Percentiles rank a stretch among this genome's conserved stretches.
Conservation (phyloP, 2,797 vertebrate genomes). For the Distichodus sexfasciatus region DNA sequence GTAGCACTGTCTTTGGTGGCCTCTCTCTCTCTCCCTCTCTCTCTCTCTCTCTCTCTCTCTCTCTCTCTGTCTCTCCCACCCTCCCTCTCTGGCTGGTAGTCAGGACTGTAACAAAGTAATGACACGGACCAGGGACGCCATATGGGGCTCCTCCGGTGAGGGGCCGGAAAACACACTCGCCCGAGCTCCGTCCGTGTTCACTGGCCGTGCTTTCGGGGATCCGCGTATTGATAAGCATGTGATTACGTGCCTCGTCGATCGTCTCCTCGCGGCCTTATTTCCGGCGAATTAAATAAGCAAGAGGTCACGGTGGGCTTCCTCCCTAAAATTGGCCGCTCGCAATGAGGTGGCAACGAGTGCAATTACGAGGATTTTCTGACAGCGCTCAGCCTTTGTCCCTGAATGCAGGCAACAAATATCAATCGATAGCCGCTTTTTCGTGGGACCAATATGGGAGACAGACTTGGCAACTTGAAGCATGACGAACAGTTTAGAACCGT, state of each 20-base stretch:
- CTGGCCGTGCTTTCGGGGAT: conserved; percentile 66
- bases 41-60: conserved; percentile 49
- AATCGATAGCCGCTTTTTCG: conserved; percentile 66
- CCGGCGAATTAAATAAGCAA: conserved; percentile 78
- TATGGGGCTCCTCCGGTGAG: conserved; percentile 95
- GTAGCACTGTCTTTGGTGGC: conserved; percentile 93
- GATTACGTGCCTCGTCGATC: conserved; percentile 81
- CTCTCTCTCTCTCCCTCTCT: conserved; percentile 71
- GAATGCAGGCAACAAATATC: conserved; percentile 72
- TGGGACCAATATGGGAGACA: conserved; percentile 1
- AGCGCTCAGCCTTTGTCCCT: conserved; percentile 65
- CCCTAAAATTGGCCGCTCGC: conserved; percentile 74
- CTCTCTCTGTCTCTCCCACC: conserved; percentile 37
- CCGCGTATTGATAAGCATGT: conserved; percentile 77
- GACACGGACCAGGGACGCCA: conserved; percentile 99
- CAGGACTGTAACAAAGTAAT: conserved; percentile 99
- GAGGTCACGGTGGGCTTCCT: conserved; percentile 72
- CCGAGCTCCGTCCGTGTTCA: conserved; percentile 58
- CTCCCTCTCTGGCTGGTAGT: conserved; percentile 84
- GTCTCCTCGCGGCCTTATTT: conserved; percentile 77
- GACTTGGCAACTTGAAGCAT: conserved; percentile 2
- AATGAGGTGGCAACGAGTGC: conserved; percentile 79
- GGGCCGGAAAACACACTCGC: conserved; percentile 73
- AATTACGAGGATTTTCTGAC: conserved; percentile 74
- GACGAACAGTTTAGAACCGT: neutral